Evolutionary conservation across 2,888 invertebrate species (phyloP).

Genomic region (Automeris io): DNA sequence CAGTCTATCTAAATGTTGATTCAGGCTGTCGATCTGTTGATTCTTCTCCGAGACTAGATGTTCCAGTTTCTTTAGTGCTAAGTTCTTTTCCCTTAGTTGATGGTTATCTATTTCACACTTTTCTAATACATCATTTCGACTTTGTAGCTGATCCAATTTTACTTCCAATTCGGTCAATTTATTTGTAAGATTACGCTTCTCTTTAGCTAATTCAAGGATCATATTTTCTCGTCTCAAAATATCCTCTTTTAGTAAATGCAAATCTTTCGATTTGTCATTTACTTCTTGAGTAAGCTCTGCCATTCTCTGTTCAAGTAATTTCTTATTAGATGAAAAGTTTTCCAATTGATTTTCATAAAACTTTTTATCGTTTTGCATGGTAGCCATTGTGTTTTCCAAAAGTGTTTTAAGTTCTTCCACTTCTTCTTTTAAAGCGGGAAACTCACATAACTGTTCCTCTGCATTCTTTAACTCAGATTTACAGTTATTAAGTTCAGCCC

Average conservation of each 20-base stretch:
- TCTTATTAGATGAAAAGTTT: constrained; percentile 69
- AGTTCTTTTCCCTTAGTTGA: constrained; percentile 66
- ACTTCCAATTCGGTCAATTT: constrained; percentile 67
- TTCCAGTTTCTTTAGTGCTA: constrained; percentile 68
- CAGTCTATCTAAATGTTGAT: constrained; percentile 65
- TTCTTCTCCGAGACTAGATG: constrained; percentile 75
- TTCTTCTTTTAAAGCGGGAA: constrained; percentile 66
- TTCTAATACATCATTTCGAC: constrained; percentile 51
- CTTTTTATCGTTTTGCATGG: constrained; percentile 72
- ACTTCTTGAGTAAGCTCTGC: constrained; percentile 75
- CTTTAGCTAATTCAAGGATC: constrained; percentile 75
- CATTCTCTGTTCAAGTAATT: constrained; percentile 73
- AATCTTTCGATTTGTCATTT: constrained; percentile 69
- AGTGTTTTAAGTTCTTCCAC: constrained; percentile 65
- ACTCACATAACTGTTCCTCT: constrained; percentile 72
- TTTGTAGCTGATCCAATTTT: constrained; percentile 66
- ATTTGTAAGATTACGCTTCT: constrained; percentile 72
- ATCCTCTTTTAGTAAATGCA: constrained; percentile 74
- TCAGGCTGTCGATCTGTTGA: constrained; percentile 70
- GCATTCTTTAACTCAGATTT: constrained; percentile 73
- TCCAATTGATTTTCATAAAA: constrained; percentile 77
- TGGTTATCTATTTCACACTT: constrained; percentile 58
- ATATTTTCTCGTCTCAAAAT: constrained; percentile 75
- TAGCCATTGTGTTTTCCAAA: constrained; percentile 67
- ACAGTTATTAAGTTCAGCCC: constrained; percentile 70